Base-by-base conservation (phyloP, 2,797 vertebrate species). In the Hylomyscus alleni region DNA sequence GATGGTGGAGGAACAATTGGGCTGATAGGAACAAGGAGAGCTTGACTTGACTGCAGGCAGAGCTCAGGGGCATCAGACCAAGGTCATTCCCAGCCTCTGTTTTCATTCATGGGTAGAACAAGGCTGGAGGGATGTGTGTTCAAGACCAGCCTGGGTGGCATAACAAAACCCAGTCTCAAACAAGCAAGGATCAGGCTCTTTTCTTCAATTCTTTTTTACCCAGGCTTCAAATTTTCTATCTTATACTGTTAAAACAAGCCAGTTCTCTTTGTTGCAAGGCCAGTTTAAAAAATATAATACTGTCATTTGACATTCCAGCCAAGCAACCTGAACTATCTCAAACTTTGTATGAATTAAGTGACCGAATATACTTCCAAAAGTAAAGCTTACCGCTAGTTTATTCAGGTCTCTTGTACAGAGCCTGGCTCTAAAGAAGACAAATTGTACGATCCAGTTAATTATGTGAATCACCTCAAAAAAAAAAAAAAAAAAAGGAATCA, bases 371-470 rank as follows among this genome's bases (percentile, higher is more conserved):
- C 58, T 62, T 26, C 15, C 50, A 90, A 37, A 37, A 37, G 50
- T 83, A 87, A 13, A 89, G 24, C 13, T 73, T 44, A 67, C 3
- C 65, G 13, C 73, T 62, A 52, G 73, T 86, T 65, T 76, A 19
- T 56, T 65, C 7, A 26, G 19, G 24, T 92, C 4, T 50, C 69
- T 54, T 78, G 65, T 91, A 97, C 81, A 87, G 62, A 91, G 44
- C 56, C 15, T 6, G 47, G 0, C 77, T 92, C 85, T 94, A 60
- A 94, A 94, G 93, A 90, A 52, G n/a, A 26, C 76, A 92, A 95
- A 91, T 47, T 37, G 11, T 40, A 40, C 17, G 26, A 44, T 67
- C 58, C 54, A 73, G 54, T 69, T 86, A 78, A 84, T 54, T 60
- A 62, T 62, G 47, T 80, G 91, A 94, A 84, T 89, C n/a, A 34